Evolutionary conservation across 2,797 vertebrate species (phyloP).

Genomic region (Danionella dracula): DNA sequence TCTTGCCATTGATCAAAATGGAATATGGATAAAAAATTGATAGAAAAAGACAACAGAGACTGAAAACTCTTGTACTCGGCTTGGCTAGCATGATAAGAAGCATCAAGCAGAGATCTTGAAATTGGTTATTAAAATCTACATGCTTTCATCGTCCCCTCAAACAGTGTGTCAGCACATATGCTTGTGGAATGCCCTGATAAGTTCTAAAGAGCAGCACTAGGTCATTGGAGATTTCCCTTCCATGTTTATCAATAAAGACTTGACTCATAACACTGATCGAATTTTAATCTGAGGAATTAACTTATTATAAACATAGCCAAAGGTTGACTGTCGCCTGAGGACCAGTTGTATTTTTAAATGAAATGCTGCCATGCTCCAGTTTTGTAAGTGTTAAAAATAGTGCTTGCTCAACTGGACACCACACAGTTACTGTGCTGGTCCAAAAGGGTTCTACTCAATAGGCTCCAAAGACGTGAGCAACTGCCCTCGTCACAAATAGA

Average conservation of each 20-base stretch:
- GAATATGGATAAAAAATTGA: not conserved
- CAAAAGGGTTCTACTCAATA: slow-evolving; percentile 1
- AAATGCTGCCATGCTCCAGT: not conserved
- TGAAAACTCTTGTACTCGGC: not conserved
- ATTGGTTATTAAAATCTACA: not conserved
- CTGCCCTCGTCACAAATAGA: slow-evolving; percentile 14
- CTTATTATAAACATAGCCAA: not conserved
- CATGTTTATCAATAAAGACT: not conserved
- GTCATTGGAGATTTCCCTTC: not conserved
- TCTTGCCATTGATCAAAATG: not conserved
- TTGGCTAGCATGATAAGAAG: not conserved
- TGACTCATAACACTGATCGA: too few species aligned
- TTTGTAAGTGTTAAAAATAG: slow-evolving; percentile 19
- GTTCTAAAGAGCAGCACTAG: not conserved
- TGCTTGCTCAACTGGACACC: not conserved
- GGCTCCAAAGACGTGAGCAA: slow-evolving; percentile 4
- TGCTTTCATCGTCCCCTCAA: not conserved
- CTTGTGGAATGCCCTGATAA: not conserved
- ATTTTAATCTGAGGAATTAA: not conserved
- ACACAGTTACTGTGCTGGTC: slow-evolving; percentile 7
- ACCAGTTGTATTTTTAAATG: not conserved
- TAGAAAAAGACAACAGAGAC: not conserved
- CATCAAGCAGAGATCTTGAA: not conserved
- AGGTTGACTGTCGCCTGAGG: not conserved
- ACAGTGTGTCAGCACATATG: not conserved